These are phyloP conservation scores for Pteromalus puparum DNA, from an alignment of 1,140 invertebrate genomes.

Conservation along the genomic window DNA sequence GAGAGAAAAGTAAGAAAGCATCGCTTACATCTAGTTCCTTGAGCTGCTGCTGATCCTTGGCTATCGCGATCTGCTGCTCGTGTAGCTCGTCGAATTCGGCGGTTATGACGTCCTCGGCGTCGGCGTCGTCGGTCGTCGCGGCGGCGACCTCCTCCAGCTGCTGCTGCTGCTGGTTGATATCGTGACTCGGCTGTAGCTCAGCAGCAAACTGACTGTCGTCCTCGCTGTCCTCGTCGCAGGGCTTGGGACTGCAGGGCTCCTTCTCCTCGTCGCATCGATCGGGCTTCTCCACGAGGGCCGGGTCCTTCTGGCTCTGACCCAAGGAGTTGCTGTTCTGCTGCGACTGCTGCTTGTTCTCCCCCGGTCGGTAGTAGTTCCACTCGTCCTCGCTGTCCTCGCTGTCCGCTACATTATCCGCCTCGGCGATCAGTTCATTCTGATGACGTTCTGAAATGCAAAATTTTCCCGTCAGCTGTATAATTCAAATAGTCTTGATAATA, in stretches of 20 bases:
- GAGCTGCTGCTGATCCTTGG: conserved; percentile 49
- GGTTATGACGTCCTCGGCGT: conserved; percentile 34
- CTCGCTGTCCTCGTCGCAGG: conserved; percentile 35
- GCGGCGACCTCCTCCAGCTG: neutral
- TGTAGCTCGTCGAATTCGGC: conserved; percentile 52
- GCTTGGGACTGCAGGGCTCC: conserved; percentile 50
- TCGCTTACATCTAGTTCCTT: conserved; percentile 56
- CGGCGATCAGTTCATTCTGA: conserved; percentile 65
- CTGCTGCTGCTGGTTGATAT: neutral
- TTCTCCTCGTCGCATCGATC: conserved; percentile 49
- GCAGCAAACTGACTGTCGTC: conserved; percentile 9
- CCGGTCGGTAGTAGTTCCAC: conserved; percentile 81
- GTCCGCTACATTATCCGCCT: conserved; percentile 83
- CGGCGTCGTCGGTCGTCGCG: neutral
- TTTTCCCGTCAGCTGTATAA: no score
- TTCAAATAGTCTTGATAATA: no score
- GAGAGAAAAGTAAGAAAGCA: neutral
- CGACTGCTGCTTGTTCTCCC: conserved; percentile 23
- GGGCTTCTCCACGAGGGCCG: conserved; percentile 45
- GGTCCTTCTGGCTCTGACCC: conserved; percentile 27
- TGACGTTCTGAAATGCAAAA: conserved; percentile 59
- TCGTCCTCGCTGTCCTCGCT: conserved; percentile 87
- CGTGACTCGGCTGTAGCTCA: neutral
- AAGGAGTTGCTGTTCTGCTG: neutral
- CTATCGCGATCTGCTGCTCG: conserved; percentile 19